Evolutionary conservation across 2,113 vertebrate species (phyloP), one percentile per base, ranked within the genome.

Genomic region (Morphnarchus princeps): DNA sequence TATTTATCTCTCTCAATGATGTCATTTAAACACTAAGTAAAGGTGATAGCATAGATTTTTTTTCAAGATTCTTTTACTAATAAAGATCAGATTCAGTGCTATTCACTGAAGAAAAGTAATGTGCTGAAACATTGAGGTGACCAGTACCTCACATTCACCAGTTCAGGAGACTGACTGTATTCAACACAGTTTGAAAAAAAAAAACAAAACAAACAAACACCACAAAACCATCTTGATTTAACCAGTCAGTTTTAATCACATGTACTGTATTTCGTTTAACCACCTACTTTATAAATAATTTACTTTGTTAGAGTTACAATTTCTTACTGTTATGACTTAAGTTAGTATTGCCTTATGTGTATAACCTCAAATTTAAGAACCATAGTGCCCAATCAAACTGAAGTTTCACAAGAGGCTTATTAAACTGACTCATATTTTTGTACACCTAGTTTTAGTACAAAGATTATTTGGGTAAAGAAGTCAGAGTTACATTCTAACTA

Each of bases 151-250:
- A 40, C 42, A 21, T 19, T 42, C 16, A 61, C 3, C 25, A 50
- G 38, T 19, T 94, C 43, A 77, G 70, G n/a, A 62, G 4, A 61
- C 38, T 16, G 17, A 54, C 45, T 31, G 6, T 11, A 22, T 22
- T 72, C 26, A 67, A 59, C 22, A 20, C 13, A 54, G 50, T 52
- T 52, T 28, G 15, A 13, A 29, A 5, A 12, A 31, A 34, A 3
- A 3, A 6, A 7, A 16, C 11, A 26, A 5, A 12, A 31, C 26
- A 3, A 3, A 3, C 42, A 13, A 5, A 13, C 13, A 25, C 2
- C 34, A 62, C 5, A 1, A 28, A 38, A 7, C 1, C 2, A 38
- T 13, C 13, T 26, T 40, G 5, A 69, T 76, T 61, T 31, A 32
- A 26, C 14, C 17, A 32, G 18, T 4, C 59, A 38, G 18, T 38